phyloP scores from a whole-genome alignment of 2,113 vertebrate genomes.

The Stigmatopora argus region DNA sequence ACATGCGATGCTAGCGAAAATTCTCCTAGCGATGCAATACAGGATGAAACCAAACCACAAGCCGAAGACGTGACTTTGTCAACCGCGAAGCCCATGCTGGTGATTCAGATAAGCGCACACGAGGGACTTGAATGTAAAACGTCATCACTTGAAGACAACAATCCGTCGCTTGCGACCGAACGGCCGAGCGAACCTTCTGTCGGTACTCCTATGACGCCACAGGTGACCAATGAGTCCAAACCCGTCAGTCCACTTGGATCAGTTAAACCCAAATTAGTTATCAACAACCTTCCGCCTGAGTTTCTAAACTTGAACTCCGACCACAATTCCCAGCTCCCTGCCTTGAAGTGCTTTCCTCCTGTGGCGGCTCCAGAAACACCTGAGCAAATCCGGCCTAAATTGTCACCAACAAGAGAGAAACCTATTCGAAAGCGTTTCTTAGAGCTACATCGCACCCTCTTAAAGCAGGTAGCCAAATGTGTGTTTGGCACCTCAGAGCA shows the following conservation, averaged over 20 bases:
- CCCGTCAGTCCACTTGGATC: conserved; percentile 4
- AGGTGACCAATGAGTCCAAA: not conserved
- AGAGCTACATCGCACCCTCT: conserved; percentile 77
- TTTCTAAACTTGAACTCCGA: conserved; percentile 52
- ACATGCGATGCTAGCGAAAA: not conserved
- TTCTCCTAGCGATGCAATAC: conserved; percentile 7
- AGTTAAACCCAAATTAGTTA: conserved; percentile 18
- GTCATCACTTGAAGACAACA: conserved; percentile 1
- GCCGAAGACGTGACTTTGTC: conserved; percentile 6
- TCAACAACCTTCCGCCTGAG: conserved; percentile 58
- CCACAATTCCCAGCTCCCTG: conserved; percentile 50
- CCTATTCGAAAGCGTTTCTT: conserved; percentile 66
- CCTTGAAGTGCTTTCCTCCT: not conserved
- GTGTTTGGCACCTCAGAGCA: conserved; percentile 63
- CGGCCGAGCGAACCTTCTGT: conserved; percentile 1
- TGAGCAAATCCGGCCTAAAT: conserved; percentile 19
- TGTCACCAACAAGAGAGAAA: not conserved
- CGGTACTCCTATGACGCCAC: not conserved
- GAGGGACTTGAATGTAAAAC: conserved; percentile 33
- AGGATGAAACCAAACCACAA: conserved; percentile 36
- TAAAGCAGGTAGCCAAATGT: conserved; percentile 64
- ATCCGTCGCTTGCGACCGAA: conserved; percentile 13
- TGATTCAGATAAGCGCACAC: conserved; percentile 47
- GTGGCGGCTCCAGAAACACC: conserved; percentile 13
- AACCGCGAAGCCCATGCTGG: conserved; percentile 12